Percentiles rank a stretch among this genome's conserved stretches.
Evolutionary conservation across 2,113 vertebrate genomes (phyloP).

Genomic region (Malurus alboscapulatus): DNA sequence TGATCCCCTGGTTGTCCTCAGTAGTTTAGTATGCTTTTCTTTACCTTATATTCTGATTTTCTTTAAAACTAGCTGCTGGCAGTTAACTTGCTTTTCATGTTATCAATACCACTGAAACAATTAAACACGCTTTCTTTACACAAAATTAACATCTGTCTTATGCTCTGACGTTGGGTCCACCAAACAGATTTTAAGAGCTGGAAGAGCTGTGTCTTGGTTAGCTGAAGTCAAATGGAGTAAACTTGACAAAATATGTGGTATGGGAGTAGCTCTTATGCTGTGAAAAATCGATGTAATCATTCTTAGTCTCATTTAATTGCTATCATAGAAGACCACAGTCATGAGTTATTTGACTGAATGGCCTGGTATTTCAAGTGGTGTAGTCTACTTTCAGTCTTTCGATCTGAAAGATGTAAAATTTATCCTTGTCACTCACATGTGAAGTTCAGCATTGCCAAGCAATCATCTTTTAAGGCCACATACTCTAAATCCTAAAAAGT

Average conservation of each 20-base stretch:
- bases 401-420: background rate
- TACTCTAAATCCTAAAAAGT: background rate
- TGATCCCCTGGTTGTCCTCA: background rate
- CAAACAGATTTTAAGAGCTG: background rate
- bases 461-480: background rate
- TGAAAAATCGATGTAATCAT: background rate
- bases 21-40: background rate
- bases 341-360: background rate
- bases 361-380: background rate
- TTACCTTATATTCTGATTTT: background rate
- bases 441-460: background rate
- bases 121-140: background rate
- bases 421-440: background rate
- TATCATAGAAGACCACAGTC: background rate
- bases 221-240: background rate
- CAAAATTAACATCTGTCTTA: background rate
- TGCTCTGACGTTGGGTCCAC: background rate
- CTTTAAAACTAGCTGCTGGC: background rate
- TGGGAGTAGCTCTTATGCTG: background rate
- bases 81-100: background rate
- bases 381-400: background rate
- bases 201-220: background rate
- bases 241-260: background rate
- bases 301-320: background rate
- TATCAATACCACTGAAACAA: background rate